phyloP scores from a whole-genome alignment of 2,797 vertebrate genomes.

The Gadopsis bispinosus region DNA sequence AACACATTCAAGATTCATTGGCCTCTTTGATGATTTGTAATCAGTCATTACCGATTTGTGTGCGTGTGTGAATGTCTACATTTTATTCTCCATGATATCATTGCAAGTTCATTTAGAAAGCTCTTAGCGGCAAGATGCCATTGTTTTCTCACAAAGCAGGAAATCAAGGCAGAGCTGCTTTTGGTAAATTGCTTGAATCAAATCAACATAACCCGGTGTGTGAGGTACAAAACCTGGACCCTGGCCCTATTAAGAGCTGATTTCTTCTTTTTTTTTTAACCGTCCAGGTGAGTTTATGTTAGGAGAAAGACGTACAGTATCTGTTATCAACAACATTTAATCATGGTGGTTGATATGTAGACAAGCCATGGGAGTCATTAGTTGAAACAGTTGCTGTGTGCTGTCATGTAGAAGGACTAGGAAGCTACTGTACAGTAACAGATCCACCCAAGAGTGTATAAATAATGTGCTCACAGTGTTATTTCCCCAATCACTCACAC shows the following conservation, averaged over 20 bases:
- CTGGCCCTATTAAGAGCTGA: neutral
- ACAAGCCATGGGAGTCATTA: neutral
- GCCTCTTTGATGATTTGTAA: slow-evolving; percentile 42
- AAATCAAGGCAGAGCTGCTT: slow-evolving; percentile 16
- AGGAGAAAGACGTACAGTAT: neutral
- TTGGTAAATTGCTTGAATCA: slow-evolving; percentile 12
- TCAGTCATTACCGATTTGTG: slow-evolving; percentile 18
- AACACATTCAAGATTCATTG: slow-evolving; percentile 29
- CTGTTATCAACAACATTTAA: neutral
- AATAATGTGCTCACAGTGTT: neutral
- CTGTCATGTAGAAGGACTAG: neutral
- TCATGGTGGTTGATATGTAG: neutral
- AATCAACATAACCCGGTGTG: slow-evolving; percentile 7
- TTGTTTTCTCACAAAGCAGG: slow-evolving; percentile 9
- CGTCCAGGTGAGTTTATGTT: neutral
- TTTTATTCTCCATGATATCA: slow-evolving; percentile 19
- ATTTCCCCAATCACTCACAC: neutral
- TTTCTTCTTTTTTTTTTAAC: neutral
- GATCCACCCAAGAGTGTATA: neutral
- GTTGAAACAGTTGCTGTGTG: neutral
- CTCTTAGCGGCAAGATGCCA: slow-evolving; percentile 5
- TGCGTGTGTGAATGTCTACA: slow-evolving; percentile 1
- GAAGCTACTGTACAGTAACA: neutral
- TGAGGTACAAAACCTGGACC: neutral
- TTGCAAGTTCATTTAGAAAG: slow-evolving; percentile 27